Evolutionary conservation across 2,797 vertebrate genomes (phyloP), one percentile per base, ranked within the genome.

Genomic region (Rhincodon typus): DNA sequence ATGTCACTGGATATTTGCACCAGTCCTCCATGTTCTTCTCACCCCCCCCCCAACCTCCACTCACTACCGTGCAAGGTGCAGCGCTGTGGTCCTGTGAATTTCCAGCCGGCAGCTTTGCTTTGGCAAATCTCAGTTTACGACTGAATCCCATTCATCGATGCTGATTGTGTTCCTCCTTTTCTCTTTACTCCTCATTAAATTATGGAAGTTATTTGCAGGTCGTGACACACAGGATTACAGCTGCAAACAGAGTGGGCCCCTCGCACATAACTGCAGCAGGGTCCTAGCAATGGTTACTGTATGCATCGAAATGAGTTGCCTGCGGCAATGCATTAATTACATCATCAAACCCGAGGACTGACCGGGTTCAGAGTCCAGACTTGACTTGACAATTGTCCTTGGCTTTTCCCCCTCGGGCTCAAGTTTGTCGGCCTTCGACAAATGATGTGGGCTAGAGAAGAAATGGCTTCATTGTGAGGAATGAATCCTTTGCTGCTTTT

Each of bases 121-220:
- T 91, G 19, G 34, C 30, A 66, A 91, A 91, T 91, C 57, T n/a
- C 42, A 46, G 21, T 91, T 91, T 66, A 4, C 6, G 8, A 91
- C 57, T 8, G 17, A 91, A 91, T 66, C 88, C 62, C 57, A 66
- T 66, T 91, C 88, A n/a, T 13, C 5, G 57, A 57, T 91, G 88
- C 62, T 91, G 88, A 66, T 91, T 57, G 62, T 15, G 19, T 91
- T n/a, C 88, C 62, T 77, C 72, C 72, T 91, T 27, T 66, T 62
- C 12, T 13, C 30, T 91, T 53, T 91, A 10, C 19, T 66, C 88
- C 62, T 91, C 88, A 91, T 34, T 66, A 91, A 91, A 66, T 91
- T 91, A 91, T 91, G 88, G 88, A 91, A 91, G 88, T 91, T 91
- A 91, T 91, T 91, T 91, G 57, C 62, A 91, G 88, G 88, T 91